Evolutionary conservation across 2,113 vertebrate genomes (phyloP).

Genomic region (Sarotherodon lohbergeri): DNA sequence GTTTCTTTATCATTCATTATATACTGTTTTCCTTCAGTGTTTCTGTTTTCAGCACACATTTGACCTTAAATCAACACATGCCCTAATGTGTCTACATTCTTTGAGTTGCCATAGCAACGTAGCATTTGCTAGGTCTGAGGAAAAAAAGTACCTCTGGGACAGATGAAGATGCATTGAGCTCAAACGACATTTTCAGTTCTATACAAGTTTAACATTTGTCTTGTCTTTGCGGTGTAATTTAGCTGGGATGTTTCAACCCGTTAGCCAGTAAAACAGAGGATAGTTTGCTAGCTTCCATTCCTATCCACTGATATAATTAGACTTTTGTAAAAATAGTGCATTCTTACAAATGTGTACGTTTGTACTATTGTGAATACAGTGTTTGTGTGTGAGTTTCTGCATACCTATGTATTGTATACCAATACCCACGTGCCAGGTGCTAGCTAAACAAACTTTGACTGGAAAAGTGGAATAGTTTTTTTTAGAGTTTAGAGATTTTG

Average conservation of each 20-base stretch:
- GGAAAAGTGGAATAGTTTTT: not conserved
- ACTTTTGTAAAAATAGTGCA: not conserved
- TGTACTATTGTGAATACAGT: not conserved
- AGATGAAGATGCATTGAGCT: not conserved
- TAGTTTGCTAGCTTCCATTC: not conserved
- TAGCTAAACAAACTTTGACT: not conserved
- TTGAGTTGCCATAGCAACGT: conserved; percentile 35
- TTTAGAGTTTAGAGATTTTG: rapidly evolving
- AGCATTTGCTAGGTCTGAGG: not conserved
- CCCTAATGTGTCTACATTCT: not conserved
- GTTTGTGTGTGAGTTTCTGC: not conserved
- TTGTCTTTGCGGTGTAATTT: not conserved
- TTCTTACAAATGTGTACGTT: not conserved
- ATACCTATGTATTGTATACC: not conserved
- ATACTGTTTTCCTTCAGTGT: not conserved
- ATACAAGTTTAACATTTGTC: not conserved
- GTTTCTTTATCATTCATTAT: not conserved
- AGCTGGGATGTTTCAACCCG: not conserved
- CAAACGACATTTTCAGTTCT: not conserved
- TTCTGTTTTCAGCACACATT: conserved; percentile 1
- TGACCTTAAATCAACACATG: not conserved
- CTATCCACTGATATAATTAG: not conserved
- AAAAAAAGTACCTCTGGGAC: not conserved
- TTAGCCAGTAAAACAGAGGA: not conserved
- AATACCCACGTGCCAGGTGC: not conserved